phyloP scores from a whole-genome alignment of 2,888 invertebrate species.

The Perdita meconis region DNA sequence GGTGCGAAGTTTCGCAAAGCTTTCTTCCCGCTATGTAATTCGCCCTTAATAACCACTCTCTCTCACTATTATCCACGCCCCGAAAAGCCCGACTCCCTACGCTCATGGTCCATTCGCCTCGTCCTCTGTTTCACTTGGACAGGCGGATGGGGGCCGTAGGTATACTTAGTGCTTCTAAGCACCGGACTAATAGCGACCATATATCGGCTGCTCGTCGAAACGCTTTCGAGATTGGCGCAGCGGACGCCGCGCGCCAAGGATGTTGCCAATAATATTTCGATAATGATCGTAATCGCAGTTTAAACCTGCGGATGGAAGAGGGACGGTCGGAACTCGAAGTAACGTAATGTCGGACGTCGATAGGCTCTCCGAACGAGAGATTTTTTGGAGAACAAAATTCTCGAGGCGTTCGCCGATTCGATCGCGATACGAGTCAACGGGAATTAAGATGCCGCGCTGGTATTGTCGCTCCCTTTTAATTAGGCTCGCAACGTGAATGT shows the following conservation, averaged over 20 bases:
- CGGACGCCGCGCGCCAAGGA: constrained; percentile 33
- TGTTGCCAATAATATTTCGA: constrained; percentile 63
- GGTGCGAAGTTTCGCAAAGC: constrained; percentile 73
- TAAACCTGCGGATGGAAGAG: constrained; percentile 16
- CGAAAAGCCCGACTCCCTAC: constrained; percentile 63
- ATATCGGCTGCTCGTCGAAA: constrained; percentile 74
- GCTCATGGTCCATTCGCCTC: constrained; percentile 44
- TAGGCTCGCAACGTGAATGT: constrained; percentile 44
- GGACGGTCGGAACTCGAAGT: too few species aligned
- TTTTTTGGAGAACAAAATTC: constrained; percentile 10
- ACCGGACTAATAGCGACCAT: constrained; percentile 75
- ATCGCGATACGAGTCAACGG: constrained; percentile 30
- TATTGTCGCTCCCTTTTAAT: constrained; percentile 55
- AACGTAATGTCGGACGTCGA: too few species aligned
- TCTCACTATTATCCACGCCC: constrained; percentile 75
- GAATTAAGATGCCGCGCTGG: constrained; percentile 45
- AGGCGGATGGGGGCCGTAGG: constrained; percentile 63
- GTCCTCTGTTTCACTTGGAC: constrained; percentile 63
- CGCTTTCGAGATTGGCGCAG: constrained; percentile 62
- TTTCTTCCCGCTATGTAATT: constrained; percentile 65
- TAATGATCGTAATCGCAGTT: constrained; percentile 61
- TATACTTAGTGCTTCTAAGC: constrained; percentile 71
- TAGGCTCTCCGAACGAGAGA: constrained; percentile 40
- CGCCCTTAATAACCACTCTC: constrained; percentile 74
- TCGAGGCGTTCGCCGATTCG: constrained; percentile 13